These are phyloP conservation scores for Jacana jacana DNA, from an alignment of 2,113 vertebrate species.

Conservation along the genomic window DNA sequence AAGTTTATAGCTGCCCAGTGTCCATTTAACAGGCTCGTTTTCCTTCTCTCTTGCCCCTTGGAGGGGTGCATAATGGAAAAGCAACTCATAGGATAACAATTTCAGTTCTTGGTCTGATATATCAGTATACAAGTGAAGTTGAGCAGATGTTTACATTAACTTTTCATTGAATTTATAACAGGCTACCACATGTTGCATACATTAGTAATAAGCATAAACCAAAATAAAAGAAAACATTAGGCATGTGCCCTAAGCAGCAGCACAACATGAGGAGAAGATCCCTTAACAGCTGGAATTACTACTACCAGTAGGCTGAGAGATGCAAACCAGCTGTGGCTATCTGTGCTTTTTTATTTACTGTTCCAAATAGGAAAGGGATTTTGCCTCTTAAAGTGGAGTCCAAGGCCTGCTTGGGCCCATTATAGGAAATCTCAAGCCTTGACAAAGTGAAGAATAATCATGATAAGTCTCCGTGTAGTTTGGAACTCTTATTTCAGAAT, in stretches of 20 bases:
- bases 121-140: neutral
- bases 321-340: neutral
- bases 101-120: neutral
- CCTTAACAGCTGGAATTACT: neutral
- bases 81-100: neutral
- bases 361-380: neutral
- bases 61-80: neutral
- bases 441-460: neutral
- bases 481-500: neutral
- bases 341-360: neutral
- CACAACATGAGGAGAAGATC: neutral
- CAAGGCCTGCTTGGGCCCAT: neutral
- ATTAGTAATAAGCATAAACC: constrained; percentile 52
- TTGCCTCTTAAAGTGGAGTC: neutral
- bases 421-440: neutral
- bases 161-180: constrained; percentile 55
- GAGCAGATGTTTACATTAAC: constrained; percentile 56
- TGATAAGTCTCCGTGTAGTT: neutral
- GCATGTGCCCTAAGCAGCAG: neutral
- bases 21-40: neutral
- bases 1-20: neutral
- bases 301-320: neutral
- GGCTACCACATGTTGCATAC: constrained; percentile 19
- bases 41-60: neutral
- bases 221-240: constrained; percentile 42